phyloP scores from a whole-genome alignment of 2,113 vertebrate species.

The Okapia johnstoni region DNA sequence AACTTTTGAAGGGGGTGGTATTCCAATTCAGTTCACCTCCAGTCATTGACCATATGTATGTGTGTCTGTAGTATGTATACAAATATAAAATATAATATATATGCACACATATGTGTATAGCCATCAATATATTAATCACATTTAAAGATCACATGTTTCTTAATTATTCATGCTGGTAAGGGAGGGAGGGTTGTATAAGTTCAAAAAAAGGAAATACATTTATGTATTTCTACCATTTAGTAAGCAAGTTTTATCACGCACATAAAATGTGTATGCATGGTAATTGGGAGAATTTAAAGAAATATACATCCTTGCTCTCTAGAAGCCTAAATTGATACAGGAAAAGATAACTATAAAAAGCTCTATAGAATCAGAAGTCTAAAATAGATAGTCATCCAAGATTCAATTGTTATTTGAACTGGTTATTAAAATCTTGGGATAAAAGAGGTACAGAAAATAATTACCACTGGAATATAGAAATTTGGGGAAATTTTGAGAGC shows the following conservation, averaged over 20 bases:
- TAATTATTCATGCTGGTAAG: neutral
- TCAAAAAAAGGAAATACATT: neutral
- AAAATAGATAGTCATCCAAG: neutral
- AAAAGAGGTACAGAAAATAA: neutral
- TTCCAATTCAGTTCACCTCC: neutral
- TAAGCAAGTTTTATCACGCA: neutral
- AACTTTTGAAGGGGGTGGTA: neutral
- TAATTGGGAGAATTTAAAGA: neutral
- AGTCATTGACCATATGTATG: neutral
- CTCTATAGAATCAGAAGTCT: neutral
- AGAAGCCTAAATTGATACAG: neutral
- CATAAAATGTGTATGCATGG: neutral
- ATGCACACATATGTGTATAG: neutral
- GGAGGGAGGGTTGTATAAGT: neutral
- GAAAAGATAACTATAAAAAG: neutral
- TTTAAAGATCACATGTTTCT: neutral
- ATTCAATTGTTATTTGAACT: neutral
- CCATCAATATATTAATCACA: neutral
- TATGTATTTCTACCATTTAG: neutral
- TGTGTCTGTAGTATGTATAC: neutral
- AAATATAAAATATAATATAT: rapidly evolving
- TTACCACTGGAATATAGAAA: neutral
- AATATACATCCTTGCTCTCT: neutral
- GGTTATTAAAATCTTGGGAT: conserved; percentile 6
- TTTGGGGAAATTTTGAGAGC: neutral